Base-by-base conservation (phyloP, 2,113 vertebrate species). In the Danio rerio region DNA sequence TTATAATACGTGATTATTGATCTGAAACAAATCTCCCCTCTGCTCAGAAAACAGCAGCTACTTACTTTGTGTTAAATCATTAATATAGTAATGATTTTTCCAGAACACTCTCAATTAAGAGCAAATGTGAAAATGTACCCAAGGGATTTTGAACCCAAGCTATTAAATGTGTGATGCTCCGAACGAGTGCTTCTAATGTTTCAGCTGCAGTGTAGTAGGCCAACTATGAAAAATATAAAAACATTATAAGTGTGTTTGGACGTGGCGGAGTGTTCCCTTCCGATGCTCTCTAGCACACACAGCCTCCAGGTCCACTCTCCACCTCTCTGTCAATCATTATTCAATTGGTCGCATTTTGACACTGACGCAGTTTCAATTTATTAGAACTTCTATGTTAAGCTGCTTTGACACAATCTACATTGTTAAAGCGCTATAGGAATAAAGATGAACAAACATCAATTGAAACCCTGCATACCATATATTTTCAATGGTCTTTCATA, bases 61-160 rank as follows among this genome's bases (percentile, higher is more conserved):
- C 92, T 94, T 94, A 93, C 93, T 93, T 91, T 93, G 93, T 93
- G 93, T 93, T 94, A 92, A 94, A 94, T 94, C 93, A 94, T 94
- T 94, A 93, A 94, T 94, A 94, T 93, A 89, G 92, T 94, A 94
- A 94, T 93, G 93, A 94, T 94, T 94, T 94, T 93, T 91, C 90
- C 91, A 92, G 92, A 94, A 93, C 90, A 93, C 91, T 94, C 92
- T 94, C 91, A 94, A 94, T 94, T 94, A 94, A 94, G 91, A 92
- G 88, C 89, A 88, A 89, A 92, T 89, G 90, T 91, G 91, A 91
- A 94, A 93, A 93, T 92, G 90, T 71, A 92, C 92, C 90, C 92
- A 84, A 80, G 92, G 91, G 93, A 93, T 84, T 84, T 87, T 74
- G 83, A 90, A 87, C 88, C 91, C 88, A 91, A 85, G 88, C 92